Percentiles rank a stretch among this genome's conserved stretches.
These are phyloP conservation scores for Zoanthus solanderi DNA, from an alignment of 92 coral and sea anemone species.

Conservation along the genomic window DNA sequence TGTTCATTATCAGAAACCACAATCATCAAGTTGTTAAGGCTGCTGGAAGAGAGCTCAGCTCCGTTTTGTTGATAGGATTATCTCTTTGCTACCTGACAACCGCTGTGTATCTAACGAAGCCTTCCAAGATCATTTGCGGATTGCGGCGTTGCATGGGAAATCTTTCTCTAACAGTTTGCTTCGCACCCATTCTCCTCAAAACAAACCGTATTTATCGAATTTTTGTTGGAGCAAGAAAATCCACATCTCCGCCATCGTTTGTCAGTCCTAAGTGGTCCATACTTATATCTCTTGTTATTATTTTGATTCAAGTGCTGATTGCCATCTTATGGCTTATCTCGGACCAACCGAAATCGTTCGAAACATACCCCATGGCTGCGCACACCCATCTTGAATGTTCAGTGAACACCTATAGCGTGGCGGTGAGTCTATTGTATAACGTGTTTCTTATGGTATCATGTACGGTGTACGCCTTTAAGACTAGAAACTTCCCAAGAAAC, in stretches of 20 bases:
- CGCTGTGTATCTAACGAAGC: conserved; percentile 49
- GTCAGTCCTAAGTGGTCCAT: conserved; percentile 57
- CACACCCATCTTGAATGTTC: conserved; percentile 54
- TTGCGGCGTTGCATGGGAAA: conserved; percentile 49
- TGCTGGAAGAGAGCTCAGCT: conserved; percentile 48
- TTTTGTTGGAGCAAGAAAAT: conserved; percentile 43
- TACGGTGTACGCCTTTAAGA: conserved; percentile 59
- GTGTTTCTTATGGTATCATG: conserved; percentile 56
- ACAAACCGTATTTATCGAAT: conserved; percentile 58
- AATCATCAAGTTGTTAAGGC: conserved; percentile 55
- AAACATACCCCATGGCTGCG: conserved; percentile 27
- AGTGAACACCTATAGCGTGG: conserved; percentile 21
- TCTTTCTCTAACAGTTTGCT: conserved; percentile 45
- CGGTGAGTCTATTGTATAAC: conserved; percentile 56
- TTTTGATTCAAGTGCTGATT: conserved; percentile 51
- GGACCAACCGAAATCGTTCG: conserved; percentile 42
- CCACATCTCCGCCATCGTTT: conserved; percentile 18
- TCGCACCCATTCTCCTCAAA: conserved; percentile 57
- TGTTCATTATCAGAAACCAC: conserved; percentile 32
- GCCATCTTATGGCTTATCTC: conserved; percentile 46
- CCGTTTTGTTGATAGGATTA: conserved; percentile 48
- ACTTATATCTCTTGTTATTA: conserved; percentile 55
- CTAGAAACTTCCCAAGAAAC: conserved; percentile 65
- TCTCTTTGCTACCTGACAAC: conserved; percentile 45
- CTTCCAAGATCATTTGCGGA: conserved; percentile 45